Base-by-base conservation (phyloP, 1,140 invertebrate genomes). In the Cyclina sinensis region DNA sequence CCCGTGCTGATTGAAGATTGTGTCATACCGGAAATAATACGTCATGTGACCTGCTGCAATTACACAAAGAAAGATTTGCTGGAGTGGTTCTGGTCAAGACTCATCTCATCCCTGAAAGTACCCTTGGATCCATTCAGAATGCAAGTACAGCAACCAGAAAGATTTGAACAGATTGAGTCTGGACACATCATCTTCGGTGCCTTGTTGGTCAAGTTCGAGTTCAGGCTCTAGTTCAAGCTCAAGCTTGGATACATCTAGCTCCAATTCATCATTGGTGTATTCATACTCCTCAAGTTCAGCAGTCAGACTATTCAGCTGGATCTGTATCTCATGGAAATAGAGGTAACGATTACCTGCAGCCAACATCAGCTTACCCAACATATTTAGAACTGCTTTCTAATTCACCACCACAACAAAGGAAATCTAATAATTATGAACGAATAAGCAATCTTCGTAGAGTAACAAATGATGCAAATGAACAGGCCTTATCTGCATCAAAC, bases 11-110 rank as follows among this genome's bases (percentile, higher is more conserved):
- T 94, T 37, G 91, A 94, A 74, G 89, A 82, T 0, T 94, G 94
- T 76, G 48, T 89, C 18, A 93, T 95, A 27, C 95, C 95, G 12
- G 82, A 94, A 43, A 94, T 95, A 21, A 83, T 96, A 21, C 88
- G 91, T 18, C 92, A 94, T 65, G 89, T 96, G 24, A 93, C 95
- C 3, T 93, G 94, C 70, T 95, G 95, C 92, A 95, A 96, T 90
- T 95, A 93, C 89, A 95, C 95, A 30, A 94, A 93, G 70, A 78
- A 89, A 37, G 92, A 94, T 70, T 54, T 94, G 35, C 90, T 91
- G 51, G 94, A 94, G 27, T 96, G 95, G 95, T 93, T 94, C 74
- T 95, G 95, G 95, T 91, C 91, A 1, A 89, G 94, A 68, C 91
- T 96, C 1, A 93, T 94, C 0, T 90, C 87, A 27, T 94, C 95